Evolutionary conservation across 2,888 invertebrate genomes (phyloP).

Genomic region (Iselma pallidipennis): DNA sequence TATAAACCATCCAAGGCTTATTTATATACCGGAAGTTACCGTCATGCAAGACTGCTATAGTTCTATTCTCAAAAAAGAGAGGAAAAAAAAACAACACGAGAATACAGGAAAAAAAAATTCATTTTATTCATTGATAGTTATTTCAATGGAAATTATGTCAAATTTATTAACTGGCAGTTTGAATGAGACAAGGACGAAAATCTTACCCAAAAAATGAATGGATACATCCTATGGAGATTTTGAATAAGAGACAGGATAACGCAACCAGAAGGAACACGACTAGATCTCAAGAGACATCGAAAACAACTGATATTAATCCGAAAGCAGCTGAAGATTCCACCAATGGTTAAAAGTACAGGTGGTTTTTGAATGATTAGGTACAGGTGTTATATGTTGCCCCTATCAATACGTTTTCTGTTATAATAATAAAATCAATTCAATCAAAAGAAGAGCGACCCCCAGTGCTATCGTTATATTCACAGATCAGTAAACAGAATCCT

Average conservation of each 20-base stretch:
- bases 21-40: conserved; percentile 51
- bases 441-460: too few species aligned
- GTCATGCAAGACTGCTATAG: conserved; percentile 53
- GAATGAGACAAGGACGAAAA: too few species aligned
- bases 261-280: background rate
- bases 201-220: too few species aligned
- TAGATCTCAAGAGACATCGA: background rate
- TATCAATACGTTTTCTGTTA: too few species aligned
- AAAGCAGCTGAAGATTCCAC: background rate
- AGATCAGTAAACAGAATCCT: too few species aligned
- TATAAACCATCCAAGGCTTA: conserved; percentile 47
- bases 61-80: background rate
- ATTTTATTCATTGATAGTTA: background rate
- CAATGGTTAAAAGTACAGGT: background rate
- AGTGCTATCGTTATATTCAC: too few species aligned
- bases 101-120: conserved; percentile 2
- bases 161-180: too few species aligned
- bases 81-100: background rate
- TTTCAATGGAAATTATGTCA: background rate
- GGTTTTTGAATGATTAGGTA: background rate
- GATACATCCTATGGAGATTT: background rate
- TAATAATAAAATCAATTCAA: too few species aligned
- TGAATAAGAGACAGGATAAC: background rate
- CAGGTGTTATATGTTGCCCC: background rate
- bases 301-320: background rate